A percentile compares a stretch with the other conserved stretches of the same genome.
Conservation (phyloP, 2,797 vertebrate species). For the Hybognathus amarus region DNA sequence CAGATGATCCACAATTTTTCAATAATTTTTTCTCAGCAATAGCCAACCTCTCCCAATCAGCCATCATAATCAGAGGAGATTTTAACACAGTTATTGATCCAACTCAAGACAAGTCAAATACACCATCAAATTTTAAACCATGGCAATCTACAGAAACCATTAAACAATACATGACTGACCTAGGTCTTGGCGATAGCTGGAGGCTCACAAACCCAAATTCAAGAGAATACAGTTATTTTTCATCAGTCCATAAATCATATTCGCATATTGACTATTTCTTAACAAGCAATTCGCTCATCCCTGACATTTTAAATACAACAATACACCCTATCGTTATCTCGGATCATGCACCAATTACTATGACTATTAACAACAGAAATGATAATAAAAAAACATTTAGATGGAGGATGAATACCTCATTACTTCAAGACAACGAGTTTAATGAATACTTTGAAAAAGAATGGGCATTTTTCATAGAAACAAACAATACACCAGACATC, state of each 20-base stretch:
- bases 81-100: background rate
- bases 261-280: background rate
- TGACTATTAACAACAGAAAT: background rate
- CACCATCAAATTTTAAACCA: background rate
- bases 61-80: background rate
- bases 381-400: background rate
- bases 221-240: background rate
- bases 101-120: background rate
- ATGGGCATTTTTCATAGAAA: no score
- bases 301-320: background rate
- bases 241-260: no score
- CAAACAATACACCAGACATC: no score
- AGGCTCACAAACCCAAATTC: background rate
- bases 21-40: no score
- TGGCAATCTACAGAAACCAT: background rate
- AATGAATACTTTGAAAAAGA: background rate
- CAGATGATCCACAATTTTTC: no score
- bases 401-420: background rate
- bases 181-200: background rate
- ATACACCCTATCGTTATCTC: background rate
- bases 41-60: background rate
- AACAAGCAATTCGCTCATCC: background rate
- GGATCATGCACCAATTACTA: background rate
- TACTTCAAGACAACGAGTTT: background rate
- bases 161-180: background rate